phyloP scores from a whole-genome alignment of 1,140 invertebrate genomes.

The Ephestia elutella region DNA sequence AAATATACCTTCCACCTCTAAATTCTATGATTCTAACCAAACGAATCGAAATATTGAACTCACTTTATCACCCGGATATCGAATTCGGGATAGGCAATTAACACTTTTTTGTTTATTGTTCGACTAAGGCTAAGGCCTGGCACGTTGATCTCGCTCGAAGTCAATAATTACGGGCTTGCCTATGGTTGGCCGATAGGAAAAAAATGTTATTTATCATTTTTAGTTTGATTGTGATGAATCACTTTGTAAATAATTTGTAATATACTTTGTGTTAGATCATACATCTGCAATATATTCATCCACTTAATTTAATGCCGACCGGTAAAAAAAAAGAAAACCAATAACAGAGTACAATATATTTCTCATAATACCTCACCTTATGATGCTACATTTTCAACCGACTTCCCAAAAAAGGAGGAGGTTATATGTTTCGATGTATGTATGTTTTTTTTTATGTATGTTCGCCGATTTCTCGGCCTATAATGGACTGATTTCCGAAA shows the following conservation, averaged over 20 bases:
- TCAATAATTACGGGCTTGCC: not conserved
- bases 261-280: constrained; percentile 1
- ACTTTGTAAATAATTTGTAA: not conserved
- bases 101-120: constrained; percentile 5
- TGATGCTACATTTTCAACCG: too few relatives aligned
- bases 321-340: not conserved
- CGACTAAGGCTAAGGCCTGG: not conserved
- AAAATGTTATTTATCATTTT: not conserved
- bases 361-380: not conserved
- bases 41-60: constrained; percentile 20
- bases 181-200: not conserved
- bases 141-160: not conserved
- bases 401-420: too few relatives aligned
- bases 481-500: too few relatives aligned
- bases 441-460: too few relatives aligned
- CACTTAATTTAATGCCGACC: not conserved
- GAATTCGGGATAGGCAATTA: not conserved
- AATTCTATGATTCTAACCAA: too few relatives aligned
- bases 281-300: not conserved
- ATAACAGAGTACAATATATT: not conserved
- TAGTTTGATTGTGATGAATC: not conserved
- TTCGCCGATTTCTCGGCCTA: too few relatives aligned
- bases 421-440: too few relatives aligned
- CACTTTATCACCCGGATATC: constrained; percentile 31
- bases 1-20: too few relatives aligned